Evolutionary conservation across 2,888 invertebrate species (phyloP).

Genomic region (Conus canariensis): DNA sequence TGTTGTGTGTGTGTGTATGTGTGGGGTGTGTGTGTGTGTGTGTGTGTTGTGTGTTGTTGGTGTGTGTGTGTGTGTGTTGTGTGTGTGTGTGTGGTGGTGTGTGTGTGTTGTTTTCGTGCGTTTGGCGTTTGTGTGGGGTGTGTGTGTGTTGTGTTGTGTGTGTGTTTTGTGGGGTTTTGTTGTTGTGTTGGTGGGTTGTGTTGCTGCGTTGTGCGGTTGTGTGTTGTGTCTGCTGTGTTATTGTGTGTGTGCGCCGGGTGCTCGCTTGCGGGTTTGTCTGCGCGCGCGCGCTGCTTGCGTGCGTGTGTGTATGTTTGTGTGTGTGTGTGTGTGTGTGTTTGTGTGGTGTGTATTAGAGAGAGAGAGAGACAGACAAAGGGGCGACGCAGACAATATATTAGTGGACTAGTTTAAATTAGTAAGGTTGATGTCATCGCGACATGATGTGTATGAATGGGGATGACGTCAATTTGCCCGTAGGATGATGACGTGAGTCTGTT

Average conservation of each 20-base stretch:
- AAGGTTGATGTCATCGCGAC: neutral
- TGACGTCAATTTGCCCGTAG: neutral
- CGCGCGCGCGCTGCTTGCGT: too few species aligned
- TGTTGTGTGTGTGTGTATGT: neutral
- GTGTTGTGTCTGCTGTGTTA: too few species aligned
- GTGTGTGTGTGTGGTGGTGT: neutral
- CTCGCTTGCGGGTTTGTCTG: too few species aligned
- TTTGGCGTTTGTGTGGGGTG: too few species aligned
- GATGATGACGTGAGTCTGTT: constrained; percentile 53
- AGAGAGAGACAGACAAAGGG: neutral
- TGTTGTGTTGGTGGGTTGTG: too few species aligned
- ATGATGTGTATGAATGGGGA: neutral
- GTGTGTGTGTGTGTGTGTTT: neutral
- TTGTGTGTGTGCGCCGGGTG: too few species aligned
- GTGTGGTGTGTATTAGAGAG: neutral
- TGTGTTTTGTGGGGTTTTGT: too few species aligned
- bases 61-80: neutral
- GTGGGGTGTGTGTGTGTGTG: too few species aligned
- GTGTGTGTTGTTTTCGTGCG: too few species aligned
- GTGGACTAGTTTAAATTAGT: neutral
- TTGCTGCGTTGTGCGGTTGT: too few species aligned
- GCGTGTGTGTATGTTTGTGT: neutral
- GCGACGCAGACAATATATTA: neutral
- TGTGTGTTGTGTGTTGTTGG: constrained; percentile 3
- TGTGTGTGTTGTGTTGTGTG: too few species aligned